These are phyloP conservation scores for Spodoptera picta DNA, from an alignment of 2,888 invertebrate species.

Conservation along the genomic window DNA sequence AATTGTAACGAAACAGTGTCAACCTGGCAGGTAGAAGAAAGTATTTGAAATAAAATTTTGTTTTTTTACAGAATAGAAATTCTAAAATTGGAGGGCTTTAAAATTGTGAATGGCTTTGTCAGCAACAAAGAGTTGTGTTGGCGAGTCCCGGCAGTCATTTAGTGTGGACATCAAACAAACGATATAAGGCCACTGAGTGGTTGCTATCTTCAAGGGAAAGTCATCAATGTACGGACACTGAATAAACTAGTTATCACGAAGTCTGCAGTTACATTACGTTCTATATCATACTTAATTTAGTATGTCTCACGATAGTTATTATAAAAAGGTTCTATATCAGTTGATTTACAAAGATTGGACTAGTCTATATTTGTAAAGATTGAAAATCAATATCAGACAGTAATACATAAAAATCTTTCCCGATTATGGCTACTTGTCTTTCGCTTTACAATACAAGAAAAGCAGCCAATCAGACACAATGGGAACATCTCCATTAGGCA, in stretches of 20 bases:
- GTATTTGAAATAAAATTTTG: not conserved
- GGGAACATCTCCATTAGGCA: slow-evolving; percentile 34
- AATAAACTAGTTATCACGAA: slow-evolving; percentile 1
- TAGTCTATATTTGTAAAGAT: too few species aligned
- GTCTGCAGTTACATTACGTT: not conserved
- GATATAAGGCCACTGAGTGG: slow-evolving; percentile 7
- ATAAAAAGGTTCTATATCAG: not conserved
- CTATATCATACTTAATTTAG: too few species aligned
- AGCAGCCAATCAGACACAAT: slow-evolving; percentile 17
- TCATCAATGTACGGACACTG: slow-evolving; percentile 3
- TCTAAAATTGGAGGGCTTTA: slow-evolving; percentile 5
- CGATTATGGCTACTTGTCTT: too few species aligned
- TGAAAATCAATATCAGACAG: too few species aligned
- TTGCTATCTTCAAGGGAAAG: slow-evolving; percentile 11
- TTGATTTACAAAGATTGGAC: too few species aligned
- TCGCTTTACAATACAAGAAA: slow-evolving; percentile 31
- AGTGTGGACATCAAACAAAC: slow-evolving; percentile 20
- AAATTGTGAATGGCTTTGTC: slow-evolving; percentile 1
- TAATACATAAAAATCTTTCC: too few species aligned
- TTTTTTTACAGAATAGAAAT: not conserved
- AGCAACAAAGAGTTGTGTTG: slow-evolving; percentile 7
- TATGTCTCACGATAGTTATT: too few species aligned
- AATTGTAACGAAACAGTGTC: too few species aligned
- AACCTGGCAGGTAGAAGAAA: too few species aligned
- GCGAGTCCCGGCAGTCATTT: not conserved